Evolutionary conservation across 2,888 invertebrate species (phyloP).

Genomic region (Cephalotes varians): DNA sequence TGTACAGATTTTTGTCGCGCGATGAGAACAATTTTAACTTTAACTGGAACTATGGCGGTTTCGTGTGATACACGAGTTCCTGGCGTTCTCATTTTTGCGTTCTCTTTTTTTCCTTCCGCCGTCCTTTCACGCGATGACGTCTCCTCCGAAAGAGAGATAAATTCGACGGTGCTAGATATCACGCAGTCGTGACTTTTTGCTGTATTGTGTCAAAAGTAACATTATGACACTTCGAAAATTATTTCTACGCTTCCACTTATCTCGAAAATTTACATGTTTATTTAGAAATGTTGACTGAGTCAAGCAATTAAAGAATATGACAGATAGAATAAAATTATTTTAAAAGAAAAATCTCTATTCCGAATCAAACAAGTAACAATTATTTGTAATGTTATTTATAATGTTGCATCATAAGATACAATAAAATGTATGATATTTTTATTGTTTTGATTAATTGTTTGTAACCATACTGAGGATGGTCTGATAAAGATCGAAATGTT

Average conservation of each 20-base stretch:
- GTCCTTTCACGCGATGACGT: constrained; percentile 29
- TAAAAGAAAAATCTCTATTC: neutral
- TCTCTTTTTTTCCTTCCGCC: constrained; percentile 24
- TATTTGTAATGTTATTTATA: neutral
- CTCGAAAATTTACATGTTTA: constrained; percentile 9
- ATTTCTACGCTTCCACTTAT: neutral
- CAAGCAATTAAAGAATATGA: neutral
- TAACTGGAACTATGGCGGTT: neutral
- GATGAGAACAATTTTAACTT: constrained; percentile 39
- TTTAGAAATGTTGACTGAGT: neutral
- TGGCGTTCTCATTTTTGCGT: constrained; percentile 14
- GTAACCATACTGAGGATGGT: too few species aligned
- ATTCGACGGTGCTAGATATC: constrained; percentile 55
- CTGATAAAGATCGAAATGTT: too few species aligned
- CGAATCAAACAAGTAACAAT: neutral
- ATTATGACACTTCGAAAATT: constrained; percentile 31
- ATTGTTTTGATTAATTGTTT: neutral
- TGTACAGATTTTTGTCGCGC: constrained; percentile 13
- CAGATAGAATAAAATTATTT: neutral
- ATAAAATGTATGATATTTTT: neutral
- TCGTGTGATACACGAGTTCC: constrained; percentile 5
- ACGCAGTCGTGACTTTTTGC: constrained; percentile 55
- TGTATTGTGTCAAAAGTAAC: constrained; percentile 59
- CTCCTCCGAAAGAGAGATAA: constrained; percentile 51
- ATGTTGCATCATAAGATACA: neutral